Evolutionary conservation across 2,797 vertebrate species (phyloP).

Genomic region (Muraenolepis orangiensis): DNA sequence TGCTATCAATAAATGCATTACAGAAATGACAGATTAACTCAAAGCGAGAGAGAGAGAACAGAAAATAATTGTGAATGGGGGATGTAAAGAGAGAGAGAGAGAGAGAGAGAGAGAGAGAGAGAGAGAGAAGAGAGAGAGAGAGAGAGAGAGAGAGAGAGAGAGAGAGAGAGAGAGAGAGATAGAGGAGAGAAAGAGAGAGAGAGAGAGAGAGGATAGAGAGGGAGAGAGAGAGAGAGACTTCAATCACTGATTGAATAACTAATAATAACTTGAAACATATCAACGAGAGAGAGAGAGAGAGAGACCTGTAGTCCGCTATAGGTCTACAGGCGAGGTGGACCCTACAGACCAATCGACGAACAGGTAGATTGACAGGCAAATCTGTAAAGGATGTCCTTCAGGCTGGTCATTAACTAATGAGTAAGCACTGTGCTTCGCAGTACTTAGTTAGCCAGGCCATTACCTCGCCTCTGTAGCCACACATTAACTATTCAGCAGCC

Average conservation of each 20-base stretch:
- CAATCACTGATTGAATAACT: no score
- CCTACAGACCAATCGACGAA: not conserved
- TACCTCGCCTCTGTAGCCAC: slow-evolving; percentile 44
- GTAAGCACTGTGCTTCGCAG: slow-evolving; percentile 25
- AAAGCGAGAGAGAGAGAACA: not conserved
- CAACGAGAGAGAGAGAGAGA: not conserved
- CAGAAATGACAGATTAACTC: not conserved
- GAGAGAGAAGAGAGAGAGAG: no score
- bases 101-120: not conserved
- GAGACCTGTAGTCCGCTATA: no score
- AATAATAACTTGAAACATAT: no score
- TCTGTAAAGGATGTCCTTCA: slow-evolving; percentile 46
- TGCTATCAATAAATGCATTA: not conserved
- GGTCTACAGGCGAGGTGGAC: not conserved
- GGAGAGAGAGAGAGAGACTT: no score
- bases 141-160: no score
- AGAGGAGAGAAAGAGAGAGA: no score
- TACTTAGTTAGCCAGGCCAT: slow-evolving; percentile 50
- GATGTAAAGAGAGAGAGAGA: not conserved
- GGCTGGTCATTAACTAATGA: slow-evolving; percentile 45
- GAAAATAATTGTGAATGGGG: no score
- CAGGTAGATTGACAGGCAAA: not conserved
- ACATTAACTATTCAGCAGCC: slow-evolving; percentile 64
- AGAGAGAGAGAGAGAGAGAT: no score
- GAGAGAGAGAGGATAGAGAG: no score